Evolutionary conservation across 2,113 vertebrate genomes (phyloP).

Genomic region (Otolemur garnettii): DNA sequence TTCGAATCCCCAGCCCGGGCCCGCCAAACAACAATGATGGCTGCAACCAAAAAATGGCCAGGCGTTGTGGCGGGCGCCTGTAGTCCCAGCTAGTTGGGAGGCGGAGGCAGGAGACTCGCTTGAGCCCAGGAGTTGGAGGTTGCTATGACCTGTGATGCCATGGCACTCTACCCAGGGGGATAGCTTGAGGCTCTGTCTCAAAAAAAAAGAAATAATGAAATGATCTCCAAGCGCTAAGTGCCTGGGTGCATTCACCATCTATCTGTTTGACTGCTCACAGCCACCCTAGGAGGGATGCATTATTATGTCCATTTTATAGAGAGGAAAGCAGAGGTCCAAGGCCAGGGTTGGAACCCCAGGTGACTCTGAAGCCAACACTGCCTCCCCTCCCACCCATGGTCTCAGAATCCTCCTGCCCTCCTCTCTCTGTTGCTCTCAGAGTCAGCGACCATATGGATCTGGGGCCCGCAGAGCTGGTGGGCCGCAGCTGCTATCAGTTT

Average conservation of each 20-base stretch:
- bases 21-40: too few relatives aligned
- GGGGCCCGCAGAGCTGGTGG: constrained; percentile 93
- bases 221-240: fast-evolving
- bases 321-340: background rate
- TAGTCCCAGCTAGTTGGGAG: too few relatives aligned
- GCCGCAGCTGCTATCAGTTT: constrained; percentile 94
- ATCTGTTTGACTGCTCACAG: fast-evolving
- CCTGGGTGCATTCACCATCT: background rate
- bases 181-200: too few relatives aligned
- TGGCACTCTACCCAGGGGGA: too few relatives aligned
- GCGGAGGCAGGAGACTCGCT: too few relatives aligned
- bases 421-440: constrained; percentile 79
- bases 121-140: too few relatives aligned
- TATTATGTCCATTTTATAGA: background rate
- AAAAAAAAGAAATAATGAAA: too few relatives aligned
- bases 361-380: background rate
- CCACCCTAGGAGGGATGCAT: background rate
- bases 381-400: background rate
- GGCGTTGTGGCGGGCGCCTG: too few relatives aligned
- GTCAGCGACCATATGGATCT: constrained; percentile 96
- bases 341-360: background rate
- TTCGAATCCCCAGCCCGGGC: too few relatives aligned
- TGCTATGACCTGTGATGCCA: too few relatives aligned
- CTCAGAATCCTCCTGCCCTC: background rate
- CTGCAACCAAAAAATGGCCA: too few relatives aligned